These are phyloP conservation scores for Catharus ustulatus DNA, from an alignment of 2,797 vertebrate genomes.

Conservation along the genomic window DNA sequence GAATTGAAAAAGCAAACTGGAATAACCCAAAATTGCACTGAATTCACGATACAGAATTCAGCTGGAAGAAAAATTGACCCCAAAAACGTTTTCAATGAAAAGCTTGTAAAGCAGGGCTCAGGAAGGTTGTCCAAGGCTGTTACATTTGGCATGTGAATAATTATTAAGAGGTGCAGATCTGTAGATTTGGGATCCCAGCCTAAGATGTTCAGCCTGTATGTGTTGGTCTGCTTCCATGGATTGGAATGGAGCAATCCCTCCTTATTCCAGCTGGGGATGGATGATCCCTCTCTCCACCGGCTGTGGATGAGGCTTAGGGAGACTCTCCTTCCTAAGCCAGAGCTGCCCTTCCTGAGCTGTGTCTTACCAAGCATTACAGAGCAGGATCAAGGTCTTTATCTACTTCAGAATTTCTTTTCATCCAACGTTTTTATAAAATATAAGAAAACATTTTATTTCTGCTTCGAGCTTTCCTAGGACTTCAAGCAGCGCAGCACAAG, in stretches of 20 bases:
- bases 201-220: neutral
- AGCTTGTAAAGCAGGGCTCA: neutral
- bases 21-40: neutral
- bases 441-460: constrained; percentile 32
- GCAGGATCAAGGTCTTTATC: constrained; percentile 50
- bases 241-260: neutral
- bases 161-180: neutral
- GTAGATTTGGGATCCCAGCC: constrained; percentile 14
- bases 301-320: constrained; percentile 1
- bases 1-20: neutral
- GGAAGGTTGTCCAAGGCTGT: neutral
- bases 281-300: neutral
- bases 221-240: neutral
- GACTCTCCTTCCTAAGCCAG: constrained; percentile 17
- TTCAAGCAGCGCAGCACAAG: neutral
- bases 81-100: neutral
- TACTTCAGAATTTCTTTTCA: constrained; percentile 13
- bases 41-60: neutral
- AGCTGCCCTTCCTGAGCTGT: neutral
- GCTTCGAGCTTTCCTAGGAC: neutral
- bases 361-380: constrained; percentile 35
- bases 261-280: neutral
- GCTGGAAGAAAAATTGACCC: neutral
- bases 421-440: neutral
- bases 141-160: neutral